Evolutionary conservation across 2,113 vertebrate genomes (phyloP).

Genomic region (Carettochelys insculpta): DNA sequence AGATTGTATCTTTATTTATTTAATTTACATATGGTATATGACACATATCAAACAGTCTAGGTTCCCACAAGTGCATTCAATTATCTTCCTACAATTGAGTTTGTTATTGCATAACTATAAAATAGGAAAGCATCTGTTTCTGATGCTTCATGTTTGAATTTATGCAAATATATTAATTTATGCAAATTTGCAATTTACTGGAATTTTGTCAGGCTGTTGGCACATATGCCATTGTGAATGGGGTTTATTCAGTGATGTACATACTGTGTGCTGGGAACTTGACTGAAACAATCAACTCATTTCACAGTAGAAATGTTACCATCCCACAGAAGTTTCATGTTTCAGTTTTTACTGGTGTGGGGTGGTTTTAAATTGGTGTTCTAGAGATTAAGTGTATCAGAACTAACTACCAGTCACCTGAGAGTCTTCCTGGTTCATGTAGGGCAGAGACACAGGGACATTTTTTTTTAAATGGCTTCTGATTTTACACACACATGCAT

Average conservation of each 20-base stretch:
- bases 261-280: neutral
- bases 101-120: constrained; percentile 30
- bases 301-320: constrained; percentile 1
- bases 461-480: neutral
- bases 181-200: constrained; percentile 6
- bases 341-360: neutral
- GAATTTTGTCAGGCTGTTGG: neutral
- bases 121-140: constrained; percentile 25
- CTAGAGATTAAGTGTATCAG: neutral
- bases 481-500: neutral
- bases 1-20: neutral
- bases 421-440: neutral
- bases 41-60: neutral
- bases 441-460: neutral
- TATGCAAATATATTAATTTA: constrained; percentile 25
- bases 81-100: constrained; percentile 32
- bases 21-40: neutral
- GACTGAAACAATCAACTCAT: neutral
- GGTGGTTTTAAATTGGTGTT: neutral
- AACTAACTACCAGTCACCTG: neutral
- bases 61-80: neutral
- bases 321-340: too few species aligned
- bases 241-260: neutral
- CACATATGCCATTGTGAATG: neutral
- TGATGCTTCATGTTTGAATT: neutral